These are phyloP conservation scores for Athripsodes cinereus DNA, from an alignment of 2,888 invertebrate genomes.

Conservation along the genomic window DNA sequence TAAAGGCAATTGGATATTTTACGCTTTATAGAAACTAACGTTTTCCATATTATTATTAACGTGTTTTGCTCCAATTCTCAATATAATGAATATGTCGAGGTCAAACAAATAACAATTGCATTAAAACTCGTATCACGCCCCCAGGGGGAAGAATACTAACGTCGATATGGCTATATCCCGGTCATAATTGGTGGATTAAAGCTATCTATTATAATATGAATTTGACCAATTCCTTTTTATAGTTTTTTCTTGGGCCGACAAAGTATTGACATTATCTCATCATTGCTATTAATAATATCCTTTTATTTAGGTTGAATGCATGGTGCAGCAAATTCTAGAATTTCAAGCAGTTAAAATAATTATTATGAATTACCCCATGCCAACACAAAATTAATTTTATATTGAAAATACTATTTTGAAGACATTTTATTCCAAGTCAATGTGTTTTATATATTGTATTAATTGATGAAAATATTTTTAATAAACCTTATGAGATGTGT, in stretches of 20 bases:
- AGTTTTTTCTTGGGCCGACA: not conserved
- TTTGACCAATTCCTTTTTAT: conserved; percentile 1
- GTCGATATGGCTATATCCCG: conserved; percentile 10
- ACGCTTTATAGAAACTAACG: too few relatives aligned
- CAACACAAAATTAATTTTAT: not conserved
- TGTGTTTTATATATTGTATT: too few relatives aligned
- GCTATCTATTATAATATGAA: conserved; percentile 3
- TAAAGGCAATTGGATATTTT: too few relatives aligned
- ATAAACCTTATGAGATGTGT: too few relatives aligned
- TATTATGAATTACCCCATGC: not conserved
- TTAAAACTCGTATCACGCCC: conserved; percentile 17
- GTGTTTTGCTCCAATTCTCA: not conserved
- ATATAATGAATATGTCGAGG: conserved; percentile 3
- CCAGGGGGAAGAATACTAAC: not conserved
- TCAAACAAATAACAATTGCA: conserved; percentile 17
- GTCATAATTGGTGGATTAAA: conserved; percentile 1
- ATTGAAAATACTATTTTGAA: too few relatives aligned
- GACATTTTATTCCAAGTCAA: too few relatives aligned
- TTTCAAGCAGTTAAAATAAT: too few relatives aligned
- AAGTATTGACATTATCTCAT: not conserved
- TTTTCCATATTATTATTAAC: not conserved
- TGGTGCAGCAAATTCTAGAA: too few relatives aligned
- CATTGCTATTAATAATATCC: too few relatives aligned
- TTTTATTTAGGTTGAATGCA: too few relatives aligned
- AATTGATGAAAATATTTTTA: too few relatives aligned